These are phyloP conservation scores for Zootermopsis nevadensis DNA, from an alignment of 2,888 invertebrate species.

Conservation along the genomic window DNA sequence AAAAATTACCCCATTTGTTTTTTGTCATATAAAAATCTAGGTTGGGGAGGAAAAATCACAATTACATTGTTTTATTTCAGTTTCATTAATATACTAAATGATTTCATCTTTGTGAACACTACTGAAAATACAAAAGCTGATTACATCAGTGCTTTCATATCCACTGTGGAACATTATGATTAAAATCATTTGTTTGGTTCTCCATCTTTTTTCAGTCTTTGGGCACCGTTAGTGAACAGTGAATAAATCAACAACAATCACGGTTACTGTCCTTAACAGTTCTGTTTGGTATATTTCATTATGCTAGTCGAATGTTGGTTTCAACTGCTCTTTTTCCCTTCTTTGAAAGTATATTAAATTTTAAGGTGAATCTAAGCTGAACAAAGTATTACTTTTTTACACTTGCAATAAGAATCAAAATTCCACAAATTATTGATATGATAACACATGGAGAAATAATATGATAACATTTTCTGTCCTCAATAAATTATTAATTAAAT, in stretches of 20 bases:
- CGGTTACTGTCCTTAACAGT: constrained; percentile 13
- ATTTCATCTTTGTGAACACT: constrained; percentile 30
- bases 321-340: constrained; percentile 8
- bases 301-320: neutral
- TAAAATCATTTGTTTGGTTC: neutral
- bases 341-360: neutral
- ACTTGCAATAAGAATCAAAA: neutral
- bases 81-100: constrained; percentile 14
- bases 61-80: constrained; percentile 36
- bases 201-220: constrained; percentile 36
- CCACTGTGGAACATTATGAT: constrained; percentile 17
- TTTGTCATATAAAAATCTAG: constrained; percentile 48
- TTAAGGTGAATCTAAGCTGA: neutral
- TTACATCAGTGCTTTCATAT: constrained; percentile 40
- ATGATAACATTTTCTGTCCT: neutral
- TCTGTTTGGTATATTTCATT: neutral
- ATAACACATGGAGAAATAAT: constrained; percentile 4
- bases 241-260: constrained; percentile 6
- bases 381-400: neutral
- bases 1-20: constrained; percentile 47
- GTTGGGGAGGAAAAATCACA: constrained; percentile 49
- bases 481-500: constrained; percentile 9
- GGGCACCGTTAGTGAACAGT: constrained; percentile 8
- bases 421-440: constrained; percentile 4
- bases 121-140: constrained; percentile 35